phyloP scores from a whole-genome alignment of 2,888 invertebrate genomes.

The Andrena minutula region DNA sequence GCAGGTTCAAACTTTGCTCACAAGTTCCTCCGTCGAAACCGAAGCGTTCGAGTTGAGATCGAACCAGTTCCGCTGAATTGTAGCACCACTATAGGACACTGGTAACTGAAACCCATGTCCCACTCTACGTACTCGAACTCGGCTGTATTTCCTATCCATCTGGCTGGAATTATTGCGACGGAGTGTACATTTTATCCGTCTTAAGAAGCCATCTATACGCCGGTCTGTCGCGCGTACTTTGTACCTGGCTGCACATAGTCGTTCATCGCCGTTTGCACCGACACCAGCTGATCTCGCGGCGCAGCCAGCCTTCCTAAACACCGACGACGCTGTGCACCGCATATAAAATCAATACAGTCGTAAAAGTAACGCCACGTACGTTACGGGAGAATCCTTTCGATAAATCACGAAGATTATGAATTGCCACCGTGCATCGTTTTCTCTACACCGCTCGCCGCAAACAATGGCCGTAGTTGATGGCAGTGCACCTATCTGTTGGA shows the following conservation, averaged over 20 bases:
- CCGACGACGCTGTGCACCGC: constrained; percentile 13
- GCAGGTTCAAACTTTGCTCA: neutral
- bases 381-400: constrained; percentile 17
- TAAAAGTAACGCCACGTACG: constrained; percentile 26
- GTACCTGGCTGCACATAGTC: constrained; percentile 23
- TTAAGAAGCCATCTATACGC: constrained; percentile 56
- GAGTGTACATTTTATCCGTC: constrained; percentile 54
- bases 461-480: constrained; percentile 1
- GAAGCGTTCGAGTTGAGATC: neutral
- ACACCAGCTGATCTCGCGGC: constrained; percentile 17
- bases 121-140: neutral
- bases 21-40: neutral
- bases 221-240: constrained; percentile 44
- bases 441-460: neutral
- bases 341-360: constrained; percentile 49
- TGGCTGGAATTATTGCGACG: constrained; percentile 48
- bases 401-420: constrained; percentile 56
- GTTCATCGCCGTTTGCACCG: constrained; percentile 30
- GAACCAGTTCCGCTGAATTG: constrained; percentile 9
- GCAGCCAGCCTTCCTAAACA: constrained; percentile 24
- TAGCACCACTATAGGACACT: neutral
- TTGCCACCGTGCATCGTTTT: neutral
- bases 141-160: neutral
- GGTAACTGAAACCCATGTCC: constrained; percentile 5
- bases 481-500: neutral